Conservation (phyloP, 1,140 invertebrate species). For the Danaus melanippus region DNA sequence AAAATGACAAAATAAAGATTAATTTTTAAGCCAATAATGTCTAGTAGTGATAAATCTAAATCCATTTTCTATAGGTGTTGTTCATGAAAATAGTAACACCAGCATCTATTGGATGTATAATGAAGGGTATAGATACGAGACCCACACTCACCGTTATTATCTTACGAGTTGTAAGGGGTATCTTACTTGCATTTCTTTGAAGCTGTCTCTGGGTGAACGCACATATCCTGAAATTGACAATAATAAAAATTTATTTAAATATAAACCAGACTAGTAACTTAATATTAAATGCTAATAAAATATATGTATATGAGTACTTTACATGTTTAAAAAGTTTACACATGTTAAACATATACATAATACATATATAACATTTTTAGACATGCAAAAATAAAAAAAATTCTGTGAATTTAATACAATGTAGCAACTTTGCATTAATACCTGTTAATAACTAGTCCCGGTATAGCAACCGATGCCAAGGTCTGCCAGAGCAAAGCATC, state of each 20-base stretch:
- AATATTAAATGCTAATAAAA: no score
- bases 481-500: constrained; percentile 95
- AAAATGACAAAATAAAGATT: no score
- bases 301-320: no score
- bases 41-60: constrained; percentile 4
- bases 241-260: neutral
- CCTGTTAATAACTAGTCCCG: constrained; percentile 93
- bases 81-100: constrained; percentile 88
- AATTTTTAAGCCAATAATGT: no score
- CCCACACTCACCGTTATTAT: constrained; percentile 74
- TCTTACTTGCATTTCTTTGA: constrained; percentile 54
- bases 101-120: constrained; percentile 92
- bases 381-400: no score
- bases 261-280: no score
- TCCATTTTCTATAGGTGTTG: constrained; percentile 64
- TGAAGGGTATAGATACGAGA: constrained; percentile 89
- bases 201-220: constrained; percentile 74
- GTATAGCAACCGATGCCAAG: constrained; percentile 92
- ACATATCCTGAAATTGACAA: constrained; percentile 76
- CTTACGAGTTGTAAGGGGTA: constrained; percentile 80
- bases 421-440: constrained; percentile 19
- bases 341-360: no score
- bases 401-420: no score
- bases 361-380: no score
- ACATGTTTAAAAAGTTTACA: no score